Conservation (phyloP, 2,888 invertebrate genomes). For the Hydraecia micacea region DNA sequence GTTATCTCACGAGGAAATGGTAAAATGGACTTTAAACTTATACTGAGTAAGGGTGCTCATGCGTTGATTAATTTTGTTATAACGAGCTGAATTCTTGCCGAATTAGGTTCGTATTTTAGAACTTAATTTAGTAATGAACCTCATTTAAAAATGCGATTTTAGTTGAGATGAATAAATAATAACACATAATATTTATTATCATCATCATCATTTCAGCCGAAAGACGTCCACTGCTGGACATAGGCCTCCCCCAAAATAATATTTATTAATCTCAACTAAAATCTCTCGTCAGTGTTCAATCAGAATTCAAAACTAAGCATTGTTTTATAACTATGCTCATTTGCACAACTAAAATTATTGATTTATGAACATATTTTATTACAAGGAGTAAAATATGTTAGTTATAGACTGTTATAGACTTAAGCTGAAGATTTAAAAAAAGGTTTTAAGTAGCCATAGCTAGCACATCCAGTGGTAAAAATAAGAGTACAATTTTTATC, state of each 20-base stretch:
- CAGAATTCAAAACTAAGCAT: neutral
- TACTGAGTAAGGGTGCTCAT: neutral
- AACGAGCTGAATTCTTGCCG: neutral
- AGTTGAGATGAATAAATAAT: neutral
- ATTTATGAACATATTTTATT: no score
- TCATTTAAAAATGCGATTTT: neutral
- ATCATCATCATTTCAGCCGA: no score
- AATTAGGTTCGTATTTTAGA: neutral
- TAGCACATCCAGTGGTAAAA: no score
- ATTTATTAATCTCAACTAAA: neutral
- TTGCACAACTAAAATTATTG: no score
- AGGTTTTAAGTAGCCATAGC: no score
- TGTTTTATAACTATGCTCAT: no score
- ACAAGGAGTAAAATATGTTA: no score
- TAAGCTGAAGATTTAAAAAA: no score
- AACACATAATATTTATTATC: neutral
- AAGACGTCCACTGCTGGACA: no score
- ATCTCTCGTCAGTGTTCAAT: neutral
- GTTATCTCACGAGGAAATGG: constrained; percentile 44
- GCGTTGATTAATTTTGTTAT: constrained; percentile 9
- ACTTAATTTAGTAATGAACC: neutral
- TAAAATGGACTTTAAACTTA: constrained; percentile 36
- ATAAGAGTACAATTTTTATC: no score
- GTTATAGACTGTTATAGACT: no score
- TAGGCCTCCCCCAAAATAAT: no score